Conservation (phyloP, 2,888 invertebrate genomes). For the Phymatocera aterrima region DNA sequence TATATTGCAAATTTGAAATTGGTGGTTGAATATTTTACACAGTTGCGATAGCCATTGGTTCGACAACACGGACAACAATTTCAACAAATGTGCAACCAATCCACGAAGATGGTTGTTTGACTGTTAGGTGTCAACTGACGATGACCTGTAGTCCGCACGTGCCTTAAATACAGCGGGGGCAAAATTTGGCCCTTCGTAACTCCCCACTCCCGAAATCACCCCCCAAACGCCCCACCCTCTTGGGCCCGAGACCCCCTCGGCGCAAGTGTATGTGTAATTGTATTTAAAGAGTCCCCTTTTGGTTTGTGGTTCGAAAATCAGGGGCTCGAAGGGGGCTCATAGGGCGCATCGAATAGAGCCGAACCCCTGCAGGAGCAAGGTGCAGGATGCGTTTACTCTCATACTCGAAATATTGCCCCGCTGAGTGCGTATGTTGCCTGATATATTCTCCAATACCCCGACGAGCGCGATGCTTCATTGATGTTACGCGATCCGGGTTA, state of each 20-base stretch:
- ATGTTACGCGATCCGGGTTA: conserved; percentile 38
- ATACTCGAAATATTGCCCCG: conserved; percentile 39
- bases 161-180: conserved; percentile 61
- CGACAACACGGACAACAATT: not conserved
- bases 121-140: conserved; percentile 61
- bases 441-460: not conserved
- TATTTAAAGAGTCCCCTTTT: conserved; percentile 60
- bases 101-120: conserved; percentile 37
- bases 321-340: conserved; percentile 47
- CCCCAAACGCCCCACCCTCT: conserved; percentile 46
- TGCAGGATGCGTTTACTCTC: conserved; percentile 42
- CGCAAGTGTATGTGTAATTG: conserved; percentile 60
- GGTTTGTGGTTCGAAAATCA: conserved; percentile 48
- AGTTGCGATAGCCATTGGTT: not conserved
- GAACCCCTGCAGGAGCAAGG: conserved; percentile 42
- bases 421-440: conserved; percentile 18
- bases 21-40: not conserved
- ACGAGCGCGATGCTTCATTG: conserved; percentile 11
- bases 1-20: not conserved
- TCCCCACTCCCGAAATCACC: conserved; percentile 46
- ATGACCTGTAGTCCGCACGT: conserved; percentile 56
- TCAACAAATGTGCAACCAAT: not conserved
- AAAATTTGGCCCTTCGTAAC: conserved; percentile 48
- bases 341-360: conserved; percentile 48
- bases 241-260: conserved; percentile 31